phyloP scores from a whole-genome alignment of 2,113 vertebrate species.

The Nicator chloris region DNA sequence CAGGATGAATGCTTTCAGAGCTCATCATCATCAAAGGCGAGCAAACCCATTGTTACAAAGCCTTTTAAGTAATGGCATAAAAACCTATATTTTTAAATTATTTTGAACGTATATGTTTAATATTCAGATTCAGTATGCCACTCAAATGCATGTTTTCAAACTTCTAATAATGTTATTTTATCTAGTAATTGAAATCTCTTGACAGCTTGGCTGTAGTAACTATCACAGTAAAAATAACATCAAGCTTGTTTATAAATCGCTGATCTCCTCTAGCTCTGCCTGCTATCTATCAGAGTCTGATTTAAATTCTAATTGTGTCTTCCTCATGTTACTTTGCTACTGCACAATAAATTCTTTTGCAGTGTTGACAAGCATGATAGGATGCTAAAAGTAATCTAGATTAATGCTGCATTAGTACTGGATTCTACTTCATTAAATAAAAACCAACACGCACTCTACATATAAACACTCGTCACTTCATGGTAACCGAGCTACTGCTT shows the following conservation, averaged over 20 bases:
- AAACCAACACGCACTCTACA: accelerated
- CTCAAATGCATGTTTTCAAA: not conserved
- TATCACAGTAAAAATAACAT: not conserved
- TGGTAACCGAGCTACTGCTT: not conserved
- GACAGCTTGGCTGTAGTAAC: not conserved
- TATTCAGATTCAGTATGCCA: not conserved
- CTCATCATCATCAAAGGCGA: not conserved
- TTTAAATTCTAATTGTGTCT: not conserved
- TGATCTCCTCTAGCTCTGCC: not conserved
- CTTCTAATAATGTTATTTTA: not conserved
- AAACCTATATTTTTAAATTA: not conserved
- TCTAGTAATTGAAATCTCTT: not conserved
- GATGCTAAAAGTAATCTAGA: not conserved
- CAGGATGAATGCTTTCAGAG: not conserved
- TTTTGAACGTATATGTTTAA: not conserved
- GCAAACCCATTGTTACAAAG: not conserved
- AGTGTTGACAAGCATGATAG: not conserved
- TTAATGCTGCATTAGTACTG: not conserved
- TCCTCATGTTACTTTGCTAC: not conserved
- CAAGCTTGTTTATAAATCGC: not conserved
- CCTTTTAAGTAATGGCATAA: not conserved
- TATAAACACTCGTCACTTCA: not conserved
- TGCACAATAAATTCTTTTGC: not conserved
- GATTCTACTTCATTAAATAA: not conserved
- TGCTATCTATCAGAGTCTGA: not conserved